Evolutionary conservation across 1,140 invertebrate genomes (phyloP), one percentile per base, ranked within the genome.

Genomic region (Lamellibrachia luymesi): DNA sequence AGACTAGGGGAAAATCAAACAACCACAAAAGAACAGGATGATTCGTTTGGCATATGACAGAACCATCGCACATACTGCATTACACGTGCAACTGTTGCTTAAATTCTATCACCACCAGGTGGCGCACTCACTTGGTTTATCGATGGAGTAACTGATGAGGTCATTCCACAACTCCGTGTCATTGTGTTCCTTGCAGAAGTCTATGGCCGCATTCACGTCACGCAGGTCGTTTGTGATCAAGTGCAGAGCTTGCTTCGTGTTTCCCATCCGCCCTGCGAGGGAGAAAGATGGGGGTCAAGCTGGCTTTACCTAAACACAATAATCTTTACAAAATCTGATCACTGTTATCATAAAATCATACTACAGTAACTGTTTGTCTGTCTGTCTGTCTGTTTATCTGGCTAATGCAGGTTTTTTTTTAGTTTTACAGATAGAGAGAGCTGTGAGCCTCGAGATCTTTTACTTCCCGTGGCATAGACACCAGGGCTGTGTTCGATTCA

Each of bases 141-240:
- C 97, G 2, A 98, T 97, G 0, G 98, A 98, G 95, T 98, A 98
- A 94, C 98, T 97, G 93, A 99, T 98, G 27, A 99, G 97, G 96
- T 99, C 98, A 94, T 98, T 97, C 99, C 99, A 99, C 8, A 99
- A 96, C 92, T 97, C 96, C 91, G 97, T 97, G 96, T 99, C 99
- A 95, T 99, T 98, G 94, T 99, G 98, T 95, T 99, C 98, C 96
- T 99, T 98, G 96, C 99, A 99, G 97, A 99, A 99, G 50, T 98
- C 97, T 92, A 99, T 99, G 0, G 99, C 99, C 96, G 98, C 97
- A 95, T 99, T 97, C 94, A 99, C 98, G 95, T 99, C 98, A 93
- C 97, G 97, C 89, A 99, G 96, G 95, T 98, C 97, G 93, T 98
- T 97, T 90, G 98, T 98, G 95, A 99, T 99, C 50, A 99, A 97